Conservation (phyloP, 1,140 invertebrate species). For the Rhynchophorus ferrugineus region DNA sequence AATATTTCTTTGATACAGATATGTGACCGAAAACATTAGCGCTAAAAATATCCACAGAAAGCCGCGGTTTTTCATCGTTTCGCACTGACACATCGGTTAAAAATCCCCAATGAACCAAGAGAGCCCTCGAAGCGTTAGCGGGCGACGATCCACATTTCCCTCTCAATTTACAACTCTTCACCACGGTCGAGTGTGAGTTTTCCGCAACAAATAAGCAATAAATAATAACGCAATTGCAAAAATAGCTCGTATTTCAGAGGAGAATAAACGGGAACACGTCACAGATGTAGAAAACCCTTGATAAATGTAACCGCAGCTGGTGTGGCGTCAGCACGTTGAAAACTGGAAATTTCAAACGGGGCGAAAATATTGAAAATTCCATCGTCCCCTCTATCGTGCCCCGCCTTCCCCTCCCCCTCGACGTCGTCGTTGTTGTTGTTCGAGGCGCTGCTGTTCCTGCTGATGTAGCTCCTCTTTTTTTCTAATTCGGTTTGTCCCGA, state of each 20-base stretch:
- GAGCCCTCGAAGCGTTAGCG: not conserved
- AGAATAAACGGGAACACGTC: not conserved
- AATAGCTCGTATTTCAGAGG: not conserved
- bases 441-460: too few relatives aligned
- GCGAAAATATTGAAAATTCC: not conserved
- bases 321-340: not conserved
- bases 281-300: not conserved
- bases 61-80: too few relatives aligned
- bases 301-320: not conserved
- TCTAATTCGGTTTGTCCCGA: not conserved
- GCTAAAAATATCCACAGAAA: too few relatives aligned
- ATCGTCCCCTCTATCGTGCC: not conserved
- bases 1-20: too few relatives aligned
- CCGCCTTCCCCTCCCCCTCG: not conserved
- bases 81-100: too few relatives aligned
- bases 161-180: not conserved
- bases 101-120: too few relatives aligned
- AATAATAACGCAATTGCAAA: not conserved
- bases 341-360: not conserved
- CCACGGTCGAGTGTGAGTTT: not conserved
- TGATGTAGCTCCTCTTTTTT: too few relatives aligned
- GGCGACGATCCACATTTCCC: not conserved
- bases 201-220: not conserved
- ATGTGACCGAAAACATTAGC: too few relatives aligned
- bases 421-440: too few relatives aligned